Evolutionary conservation across 2,113 vertebrate genomes (phyloP).

Genomic region (Acinonyx jubatus): DNA sequence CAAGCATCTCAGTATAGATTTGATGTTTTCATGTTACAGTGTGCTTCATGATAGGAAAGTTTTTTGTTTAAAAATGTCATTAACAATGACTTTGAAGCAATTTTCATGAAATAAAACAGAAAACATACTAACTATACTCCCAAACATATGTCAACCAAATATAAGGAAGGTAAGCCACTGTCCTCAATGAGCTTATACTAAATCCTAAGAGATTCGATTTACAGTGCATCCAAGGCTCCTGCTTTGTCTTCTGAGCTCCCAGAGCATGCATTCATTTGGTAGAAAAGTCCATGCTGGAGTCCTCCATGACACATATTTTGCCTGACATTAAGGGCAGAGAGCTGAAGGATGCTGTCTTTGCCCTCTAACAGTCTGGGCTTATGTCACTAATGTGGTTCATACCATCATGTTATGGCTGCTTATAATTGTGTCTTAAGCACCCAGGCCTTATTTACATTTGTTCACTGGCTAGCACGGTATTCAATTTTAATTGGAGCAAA

Average conservation of each 20-base stretch:
- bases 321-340: not conserved
- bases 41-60: not conserved
- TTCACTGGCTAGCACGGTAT: not conserved
- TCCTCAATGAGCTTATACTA: not conserved
- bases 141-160: not conserved
- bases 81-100: not conserved
- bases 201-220: not conserved
- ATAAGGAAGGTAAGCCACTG: not conserved
- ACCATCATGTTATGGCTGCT: not conserved
- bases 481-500: not conserved
- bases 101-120: not conserved
- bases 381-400: not conserved
- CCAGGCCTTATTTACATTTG: not conserved
- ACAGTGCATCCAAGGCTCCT: not conserved
- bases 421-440: not conserved
- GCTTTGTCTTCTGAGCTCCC: not conserved
- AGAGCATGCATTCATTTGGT: not conserved
- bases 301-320: not conserved
- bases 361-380: not conserved
- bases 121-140: not conserved
- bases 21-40: not conserved
- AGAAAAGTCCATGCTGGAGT: not conserved
- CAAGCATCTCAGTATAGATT: not conserved
- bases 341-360: not conserved
- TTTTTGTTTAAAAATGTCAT: conserved; percentile 34